Base-by-base conservation (phyloP, 2,113 vertebrate species). In the zebrafish (Danio rerio) region DNA sequence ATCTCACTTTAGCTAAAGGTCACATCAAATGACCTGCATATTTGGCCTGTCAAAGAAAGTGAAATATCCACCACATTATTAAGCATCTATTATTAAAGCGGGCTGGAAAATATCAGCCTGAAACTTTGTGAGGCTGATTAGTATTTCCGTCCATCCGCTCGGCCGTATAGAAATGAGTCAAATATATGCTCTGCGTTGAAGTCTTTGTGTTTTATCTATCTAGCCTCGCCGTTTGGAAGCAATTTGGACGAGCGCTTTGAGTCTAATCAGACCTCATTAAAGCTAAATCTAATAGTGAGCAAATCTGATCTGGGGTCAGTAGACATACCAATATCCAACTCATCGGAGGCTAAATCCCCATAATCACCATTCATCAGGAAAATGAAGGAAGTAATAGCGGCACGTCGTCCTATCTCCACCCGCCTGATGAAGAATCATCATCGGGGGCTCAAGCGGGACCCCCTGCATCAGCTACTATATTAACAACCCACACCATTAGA, bases 61-160 rank as follows among this genome's bases (percentile, higher is more conserved):
- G 75, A 85, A 85, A 80, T 72, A 65, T 76, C 21, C 62, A 74
- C 45, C 74, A 77, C 78, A 87, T 85, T 86, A 86, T 88, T 82
- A 86, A 76, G 56, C 70, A 87, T 87, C 65, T 53, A 87, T 87
- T 83, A 86, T 86, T 87, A 85, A 88, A 86, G 74, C 73, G 49
- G 47, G 31, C 43, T 81, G 73, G 49, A 81, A 78, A 73, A 76
- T 80, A 82, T 65, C 74, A 80, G 45, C 59, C 63, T 69, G 68
- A 77, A 86, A 82, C 83, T 74, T 84, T 20, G 42, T 31, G 31
- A 79, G 61, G 47, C 65, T 81, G 82, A 65, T 66, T 70, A 47
- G 53, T 47, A 62, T 80, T 74, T 80, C n/a, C n/a, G 21, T 18
- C 50, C 3, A 5, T 47, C 18, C n/a, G n/a, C 21, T 66, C 49